Conservation (phyloP, 2,113 vertebrate species). For the Oreochromis tanganicae region DNA sequence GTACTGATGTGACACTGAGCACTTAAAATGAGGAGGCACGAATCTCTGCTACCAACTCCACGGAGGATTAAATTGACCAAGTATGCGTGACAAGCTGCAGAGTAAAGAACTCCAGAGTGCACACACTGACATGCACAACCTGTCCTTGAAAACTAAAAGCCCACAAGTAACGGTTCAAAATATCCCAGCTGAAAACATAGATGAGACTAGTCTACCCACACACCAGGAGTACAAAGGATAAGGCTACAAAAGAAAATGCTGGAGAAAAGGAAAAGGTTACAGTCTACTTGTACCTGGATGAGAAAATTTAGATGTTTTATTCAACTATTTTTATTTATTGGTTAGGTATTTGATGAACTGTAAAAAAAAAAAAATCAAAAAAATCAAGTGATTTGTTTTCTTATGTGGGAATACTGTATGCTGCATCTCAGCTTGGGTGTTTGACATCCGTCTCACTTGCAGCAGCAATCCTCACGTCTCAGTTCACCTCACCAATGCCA, state of each 20-base stretch:
- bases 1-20: constrained; percentile 50
- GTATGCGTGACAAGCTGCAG: constrained; percentile 50
- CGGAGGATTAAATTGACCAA: constrained; percentile 48
- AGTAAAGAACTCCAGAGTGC: constrained; percentile 46
- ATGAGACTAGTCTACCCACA: constrained; percentile 24
- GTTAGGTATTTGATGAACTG: background rate
- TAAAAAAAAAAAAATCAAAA: background rate
- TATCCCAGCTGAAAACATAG: constrained; percentile 28
- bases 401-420: background rate
- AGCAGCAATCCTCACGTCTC: background rate
- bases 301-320: background rate
- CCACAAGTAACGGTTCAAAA: constrained; percentile 55
- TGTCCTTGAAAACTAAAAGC: constrained; percentile 58
- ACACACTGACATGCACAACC: constrained; percentile 33
- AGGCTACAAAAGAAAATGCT: background rate
- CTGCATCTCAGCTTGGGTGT: background rate
- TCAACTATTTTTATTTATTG: background rate
- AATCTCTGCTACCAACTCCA: constrained; percentile 41
- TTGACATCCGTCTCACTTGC: background rate
- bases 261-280: background rate
- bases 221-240: background rate
- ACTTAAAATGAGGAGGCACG: constrained; percentile 46
- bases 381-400: background rate
- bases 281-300: background rate
- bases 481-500: background rate